These are phyloP conservation scores for Malurus splendens DNA, from an alignment of 2,797 vertebrate genomes.

Conservation along the genomic window DNA sequence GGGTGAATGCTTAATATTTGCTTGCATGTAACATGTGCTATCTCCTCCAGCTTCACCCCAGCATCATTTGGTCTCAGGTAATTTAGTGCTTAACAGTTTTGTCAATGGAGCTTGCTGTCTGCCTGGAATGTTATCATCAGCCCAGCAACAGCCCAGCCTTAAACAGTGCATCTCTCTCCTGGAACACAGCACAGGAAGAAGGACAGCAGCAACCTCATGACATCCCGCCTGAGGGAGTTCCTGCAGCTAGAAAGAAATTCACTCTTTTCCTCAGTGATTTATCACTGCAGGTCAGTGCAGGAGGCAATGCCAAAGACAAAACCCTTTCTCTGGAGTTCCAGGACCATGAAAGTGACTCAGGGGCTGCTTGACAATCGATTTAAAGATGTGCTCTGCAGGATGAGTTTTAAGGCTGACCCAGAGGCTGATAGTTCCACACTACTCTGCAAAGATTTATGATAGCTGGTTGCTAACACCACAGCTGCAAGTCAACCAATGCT, in stretches of 20 bases:
- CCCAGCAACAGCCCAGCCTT: background rate
- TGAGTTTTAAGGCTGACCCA: background rate
- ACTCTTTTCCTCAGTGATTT: background rate
- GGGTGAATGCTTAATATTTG: background rate
- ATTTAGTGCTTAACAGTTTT: background rate
- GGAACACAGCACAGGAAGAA: background rate
- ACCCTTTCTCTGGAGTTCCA: background rate
- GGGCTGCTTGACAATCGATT: background rate
- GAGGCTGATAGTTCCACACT: background rate
- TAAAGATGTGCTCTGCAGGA: background rate
- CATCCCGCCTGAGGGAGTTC: background rate
- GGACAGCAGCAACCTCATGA: background rate
- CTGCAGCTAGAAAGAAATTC: background rate
- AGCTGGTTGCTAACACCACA: background rate
- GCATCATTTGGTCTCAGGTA: background rate
- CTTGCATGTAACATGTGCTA: accelerated
- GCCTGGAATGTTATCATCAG: background rate
- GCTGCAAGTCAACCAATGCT: background rate
- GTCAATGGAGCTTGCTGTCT: background rate
- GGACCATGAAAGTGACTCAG: background rate
- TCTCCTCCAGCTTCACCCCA: background rate
- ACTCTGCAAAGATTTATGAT: background rate
- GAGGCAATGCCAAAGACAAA: background rate
- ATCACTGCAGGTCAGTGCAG: background rate
- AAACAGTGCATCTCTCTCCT: background rate